phyloP scores from a whole-genome alignment of 1,140 invertebrate species.

The Batillaria attramentaria region DNA sequence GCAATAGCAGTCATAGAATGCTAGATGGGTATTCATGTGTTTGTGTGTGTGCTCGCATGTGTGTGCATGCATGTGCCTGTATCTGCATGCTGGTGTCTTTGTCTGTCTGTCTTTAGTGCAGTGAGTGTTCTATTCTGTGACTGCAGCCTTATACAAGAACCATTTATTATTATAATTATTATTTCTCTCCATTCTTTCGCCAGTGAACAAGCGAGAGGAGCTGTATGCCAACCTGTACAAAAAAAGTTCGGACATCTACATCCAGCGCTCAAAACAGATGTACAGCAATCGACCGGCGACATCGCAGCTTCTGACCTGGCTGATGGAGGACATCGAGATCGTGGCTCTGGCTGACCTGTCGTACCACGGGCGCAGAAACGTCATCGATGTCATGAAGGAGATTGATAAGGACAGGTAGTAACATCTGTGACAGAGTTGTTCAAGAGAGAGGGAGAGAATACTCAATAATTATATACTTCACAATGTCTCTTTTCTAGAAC shows the following conservation, averaged over 20 bases:
- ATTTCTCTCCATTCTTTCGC: neutral
- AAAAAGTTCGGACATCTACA: slow-evolving; percentile 95
- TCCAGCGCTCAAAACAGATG: slow-evolving; percentile 89
- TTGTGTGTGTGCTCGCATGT: slow-evolving; percentile 17
- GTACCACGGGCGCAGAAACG: slow-evolving; percentile 87
- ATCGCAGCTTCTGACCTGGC: slow-evolving; percentile 86
- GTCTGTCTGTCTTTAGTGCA: slow-evolving; percentile 9
- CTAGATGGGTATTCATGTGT: too few species aligned
- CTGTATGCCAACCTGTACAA: slow-evolving; percentile 87
- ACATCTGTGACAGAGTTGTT: too few species aligned
- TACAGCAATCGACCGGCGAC: slow-evolving; percentile 79
- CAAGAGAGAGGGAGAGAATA: too few species aligned
- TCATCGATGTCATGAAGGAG: slow-evolving; percentile 80
- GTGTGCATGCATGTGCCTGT: neutral
- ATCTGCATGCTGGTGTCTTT: neutral
- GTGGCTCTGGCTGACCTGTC: slow-evolving; percentile 89
- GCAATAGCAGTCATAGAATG: too few species aligned
- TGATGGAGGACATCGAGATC: slow-evolving; percentile 78
- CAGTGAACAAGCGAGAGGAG: slow-evolving; percentile 82
- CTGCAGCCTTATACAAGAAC: neutral
- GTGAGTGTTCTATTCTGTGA: neutral
- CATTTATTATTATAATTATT: neutral
- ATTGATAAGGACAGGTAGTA: slow-evolving; percentile 87
- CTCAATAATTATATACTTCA: too few species aligned
- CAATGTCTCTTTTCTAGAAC: too few species aligned